Percentiles rank a stretch among this genome's conserved stretches.
Evolutionary conservation across 1,140 invertebrate genomes (phyloP).

Genomic region (Teleogryllus occipitalis): DNA sequence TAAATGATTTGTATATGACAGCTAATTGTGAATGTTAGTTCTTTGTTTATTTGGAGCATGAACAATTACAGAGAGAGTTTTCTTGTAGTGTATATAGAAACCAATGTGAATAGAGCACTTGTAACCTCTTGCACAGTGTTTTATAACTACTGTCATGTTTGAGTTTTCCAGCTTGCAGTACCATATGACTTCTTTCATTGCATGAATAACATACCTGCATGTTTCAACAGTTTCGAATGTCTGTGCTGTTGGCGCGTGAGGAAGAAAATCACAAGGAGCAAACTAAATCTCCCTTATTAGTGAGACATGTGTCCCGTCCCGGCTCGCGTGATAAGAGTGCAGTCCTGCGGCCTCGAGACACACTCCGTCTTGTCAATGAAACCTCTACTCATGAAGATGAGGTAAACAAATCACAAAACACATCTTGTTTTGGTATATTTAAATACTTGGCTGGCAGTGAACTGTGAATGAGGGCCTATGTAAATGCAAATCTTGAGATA

Average conservation of each 20-base stretch:
- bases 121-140: no score
- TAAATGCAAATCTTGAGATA: no score
- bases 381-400: slow-evolving; percentile 36
- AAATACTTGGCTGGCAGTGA: no score
- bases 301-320: slow-evolving; percentile 16
- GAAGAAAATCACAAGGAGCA: slow-evolving; percentile 39
- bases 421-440: background rate
- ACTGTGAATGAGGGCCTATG: no score
- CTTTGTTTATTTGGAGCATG: no score
- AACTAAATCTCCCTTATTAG: slow-evolving; percentile 24
- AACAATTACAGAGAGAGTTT: no score
- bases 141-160: no score
- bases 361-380: slow-evolving; percentile 47
- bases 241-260: slow-evolving; percentile 54
- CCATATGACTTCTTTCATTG: background rate
- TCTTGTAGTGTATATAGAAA: no score
- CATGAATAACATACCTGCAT: slow-evolving; percentile 16
- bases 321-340: slow-evolving; percentile 23
- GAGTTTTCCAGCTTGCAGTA: no score
- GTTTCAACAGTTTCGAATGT: slow-evolving; percentile 53
- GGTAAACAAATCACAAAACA: slow-evolving; percentile 29
- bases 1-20: no score
- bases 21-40: no score
- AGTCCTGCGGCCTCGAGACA: slow-evolving; percentile 36
- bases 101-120: no score